Percentiles rank a stretch among this genome's conserved stretches.
Conservation (phyloP, 2,888 invertebrate species). For the Pardosa pseudoannulata region DNA sequence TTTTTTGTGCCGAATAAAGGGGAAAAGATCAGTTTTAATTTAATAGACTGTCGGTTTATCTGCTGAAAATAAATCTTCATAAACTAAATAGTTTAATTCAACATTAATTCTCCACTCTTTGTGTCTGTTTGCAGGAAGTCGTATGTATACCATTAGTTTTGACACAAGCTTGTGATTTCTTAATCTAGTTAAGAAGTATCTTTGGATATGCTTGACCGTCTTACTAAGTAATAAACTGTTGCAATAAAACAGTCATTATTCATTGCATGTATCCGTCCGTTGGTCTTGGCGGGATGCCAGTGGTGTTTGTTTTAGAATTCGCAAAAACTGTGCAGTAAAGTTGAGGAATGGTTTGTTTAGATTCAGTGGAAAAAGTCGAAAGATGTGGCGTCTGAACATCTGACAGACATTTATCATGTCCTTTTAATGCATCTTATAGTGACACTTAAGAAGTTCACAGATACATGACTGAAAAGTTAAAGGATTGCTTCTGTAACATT, state of each 20-base stretch:
- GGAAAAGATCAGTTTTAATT: too few relatives aligned
- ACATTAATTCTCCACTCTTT: too few relatives aligned
- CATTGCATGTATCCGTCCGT: neutral
- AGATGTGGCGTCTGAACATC: neutral
- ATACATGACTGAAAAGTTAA: too few relatives aligned
- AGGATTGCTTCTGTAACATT: too few relatives aligned
- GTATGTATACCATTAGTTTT: neutral
- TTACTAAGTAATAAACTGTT: neutral
- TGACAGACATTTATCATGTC: neutral
- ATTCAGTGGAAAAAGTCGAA: neutral
- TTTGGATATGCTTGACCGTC: neutral
- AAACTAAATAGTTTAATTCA: too few relatives aligned
- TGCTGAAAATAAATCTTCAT: too few relatives aligned
- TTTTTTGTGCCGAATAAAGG: too few relatives aligned
- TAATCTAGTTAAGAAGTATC: neutral
- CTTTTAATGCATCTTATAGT: neutral
- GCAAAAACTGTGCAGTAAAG: neutral
- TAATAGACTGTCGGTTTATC: too few relatives aligned
- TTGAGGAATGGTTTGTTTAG: neutral
- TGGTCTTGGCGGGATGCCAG: neutral
- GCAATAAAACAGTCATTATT: neutral
- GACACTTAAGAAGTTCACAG: neutral
- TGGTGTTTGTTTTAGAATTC: neutral
- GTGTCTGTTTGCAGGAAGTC: too few relatives aligned
- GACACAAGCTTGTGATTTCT: neutral